Conservation (phyloP, 2,113 vertebrate genomes). For the Porphyrio hochstetteri region DNA sequence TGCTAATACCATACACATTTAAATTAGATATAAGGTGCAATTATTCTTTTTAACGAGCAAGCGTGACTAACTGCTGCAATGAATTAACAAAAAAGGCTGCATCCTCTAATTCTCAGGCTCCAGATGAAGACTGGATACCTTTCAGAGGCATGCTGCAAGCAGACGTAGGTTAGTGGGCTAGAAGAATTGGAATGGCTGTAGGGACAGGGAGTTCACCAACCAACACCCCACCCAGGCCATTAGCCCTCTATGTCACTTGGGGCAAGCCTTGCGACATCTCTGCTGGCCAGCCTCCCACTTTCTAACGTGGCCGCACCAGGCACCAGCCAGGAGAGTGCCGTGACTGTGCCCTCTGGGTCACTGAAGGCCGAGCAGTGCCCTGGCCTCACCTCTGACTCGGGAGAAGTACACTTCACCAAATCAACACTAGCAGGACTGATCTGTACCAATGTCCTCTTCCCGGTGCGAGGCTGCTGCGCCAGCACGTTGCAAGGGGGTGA, state of each 20-base stretch:
- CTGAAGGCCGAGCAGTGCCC: neutral
- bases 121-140: neutral
- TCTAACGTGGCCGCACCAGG: neutral
- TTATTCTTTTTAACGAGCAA: neutral
- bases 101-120: neutral
- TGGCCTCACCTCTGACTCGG: neutral
- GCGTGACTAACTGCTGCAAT: neutral
- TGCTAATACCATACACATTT: neutral
- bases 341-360: accelerated
- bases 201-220: neutral
- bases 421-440: neutral
- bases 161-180: neutral
- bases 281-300: neutral
- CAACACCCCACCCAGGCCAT: neutral
- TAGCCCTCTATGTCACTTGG: neutral
- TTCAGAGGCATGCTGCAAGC: neutral
- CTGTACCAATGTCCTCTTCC: neutral
- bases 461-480: neutral
- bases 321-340: neutral
- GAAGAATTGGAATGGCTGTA: neutral
- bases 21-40: slow-evolving; percentile 17
- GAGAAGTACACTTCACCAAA: neutral
- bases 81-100: neutral
- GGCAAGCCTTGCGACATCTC: neutral
- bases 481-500: neutral